Conservation (phyloP, 2,888 invertebrate species). For the Spilosoma lubricipeda region DNA sequence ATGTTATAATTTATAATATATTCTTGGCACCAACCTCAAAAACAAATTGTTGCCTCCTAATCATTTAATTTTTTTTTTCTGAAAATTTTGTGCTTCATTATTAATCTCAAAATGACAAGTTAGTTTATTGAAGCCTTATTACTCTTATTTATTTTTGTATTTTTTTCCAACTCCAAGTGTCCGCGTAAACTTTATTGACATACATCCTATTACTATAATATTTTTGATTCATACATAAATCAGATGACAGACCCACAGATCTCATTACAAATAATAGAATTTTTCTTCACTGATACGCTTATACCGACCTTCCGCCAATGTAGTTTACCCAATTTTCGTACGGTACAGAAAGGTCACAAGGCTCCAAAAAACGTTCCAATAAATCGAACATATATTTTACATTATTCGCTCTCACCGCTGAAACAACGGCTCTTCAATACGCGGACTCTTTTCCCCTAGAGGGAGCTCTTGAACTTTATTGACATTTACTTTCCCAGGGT, state of each 20-base stretch:
- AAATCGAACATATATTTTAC: conserved; percentile 52
- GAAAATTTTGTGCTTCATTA: too few relatives aligned
- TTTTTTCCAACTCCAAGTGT: not conserved
- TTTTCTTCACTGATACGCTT: conserved; percentile 28
- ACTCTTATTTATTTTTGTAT: not conserved
- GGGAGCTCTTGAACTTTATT: conserved; percentile 80
- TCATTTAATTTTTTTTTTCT: not conserved
- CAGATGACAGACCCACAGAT: not conserved
- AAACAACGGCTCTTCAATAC: conserved; percentile 69
- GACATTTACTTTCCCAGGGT: conserved; percentile 84
- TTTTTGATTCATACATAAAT: not conserved
- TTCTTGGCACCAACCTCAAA: not conserved
- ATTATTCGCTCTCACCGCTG: conserved; percentile 56
- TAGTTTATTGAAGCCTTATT: too few relatives aligned
- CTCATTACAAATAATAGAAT: conserved; percentile 10
- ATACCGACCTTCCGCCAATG: conserved; percentile 21
- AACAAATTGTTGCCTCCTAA: not conserved
- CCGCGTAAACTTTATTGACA: not conserved
- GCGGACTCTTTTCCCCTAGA: conserved; percentile 72
- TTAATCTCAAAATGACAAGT: too few relatives aligned
- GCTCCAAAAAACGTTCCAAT: conserved; percentile 33
- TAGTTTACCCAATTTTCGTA: conserved; percentile 33
- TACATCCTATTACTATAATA: not conserved
- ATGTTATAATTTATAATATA: too few relatives aligned
- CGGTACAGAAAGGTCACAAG: conserved; percentile 40